phyloP scores from a whole-genome alignment of 2,888 invertebrate genomes.

The Andrena fulva region DNA sequence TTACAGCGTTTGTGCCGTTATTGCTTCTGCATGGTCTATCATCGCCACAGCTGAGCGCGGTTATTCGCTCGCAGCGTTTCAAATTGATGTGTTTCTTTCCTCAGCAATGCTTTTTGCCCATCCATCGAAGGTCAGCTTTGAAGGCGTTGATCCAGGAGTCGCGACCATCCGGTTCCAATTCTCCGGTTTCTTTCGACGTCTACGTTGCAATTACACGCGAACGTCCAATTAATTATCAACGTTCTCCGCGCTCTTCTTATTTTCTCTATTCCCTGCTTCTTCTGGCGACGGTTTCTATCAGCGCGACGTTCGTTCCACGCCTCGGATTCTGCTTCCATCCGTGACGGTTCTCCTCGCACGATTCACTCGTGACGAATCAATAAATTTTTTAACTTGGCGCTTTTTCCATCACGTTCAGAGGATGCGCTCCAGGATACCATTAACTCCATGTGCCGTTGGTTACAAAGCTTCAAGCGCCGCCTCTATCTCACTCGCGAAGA shows the following conservation, averaged over 20 bases:
- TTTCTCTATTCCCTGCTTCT: background rate
- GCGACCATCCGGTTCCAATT: slow-evolving; percentile 5
- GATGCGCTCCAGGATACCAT: background rate
- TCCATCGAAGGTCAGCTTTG: slow-evolving; percentile 40
- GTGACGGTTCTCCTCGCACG: background rate
- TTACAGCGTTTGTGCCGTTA: no score
- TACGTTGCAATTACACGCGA: background rate
- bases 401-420: background rate
- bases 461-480: no score
- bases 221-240: slow-evolving; percentile 37
- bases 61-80: background rate
- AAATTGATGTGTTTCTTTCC: background rate
- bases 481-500: no score
- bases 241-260: slow-evolving; percentile 1
- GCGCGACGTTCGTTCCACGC: background rate
- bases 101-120: slow-evolving; percentile 19
- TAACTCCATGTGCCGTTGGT: no score
- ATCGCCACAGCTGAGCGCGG: background rate
- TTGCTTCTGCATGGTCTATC: no score
- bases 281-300: slow-evolving; percentile 4
- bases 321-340: background rate
- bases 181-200: background rate
- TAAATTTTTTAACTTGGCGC: background rate
- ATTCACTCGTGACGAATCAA: slow-evolving; percentile 9
- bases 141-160: background rate